A percentile compares a stretch with the other conserved stretches of the same genome.
Conservation (phyloP, 2,888 invertebrate genomes). For the Idaea aversata region DNA sequence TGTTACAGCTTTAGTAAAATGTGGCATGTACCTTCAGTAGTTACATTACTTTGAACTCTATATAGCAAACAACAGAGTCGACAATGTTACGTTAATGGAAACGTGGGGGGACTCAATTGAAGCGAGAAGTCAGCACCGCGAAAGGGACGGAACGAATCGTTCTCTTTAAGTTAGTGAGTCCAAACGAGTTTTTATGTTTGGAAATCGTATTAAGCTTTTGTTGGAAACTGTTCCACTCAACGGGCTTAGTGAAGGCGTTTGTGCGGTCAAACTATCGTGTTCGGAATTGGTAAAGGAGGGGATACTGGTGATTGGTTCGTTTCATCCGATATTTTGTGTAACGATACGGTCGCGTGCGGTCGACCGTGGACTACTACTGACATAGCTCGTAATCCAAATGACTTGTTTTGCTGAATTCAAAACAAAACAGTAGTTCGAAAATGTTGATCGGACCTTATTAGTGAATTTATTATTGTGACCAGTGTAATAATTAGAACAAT, state of each 20-base stretch:
- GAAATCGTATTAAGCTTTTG: constrained; percentile 81
- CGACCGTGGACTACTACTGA: constrained; percentile 56
- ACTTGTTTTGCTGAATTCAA: constrained; percentile 10
- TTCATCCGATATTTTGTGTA: constrained; percentile 65
- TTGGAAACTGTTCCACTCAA: constrained; percentile 79
- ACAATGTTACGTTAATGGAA: constrained; percentile 32
- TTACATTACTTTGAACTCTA: constrained; percentile 34
- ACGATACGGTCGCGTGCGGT: constrained; percentile 67
- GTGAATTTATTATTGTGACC: constrained; percentile 20
- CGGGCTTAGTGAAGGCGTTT: constrained; percentile 77
- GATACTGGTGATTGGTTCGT: constrained; percentile 72
- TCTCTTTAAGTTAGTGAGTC: constrained; percentile 76
- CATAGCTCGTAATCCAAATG: constrained; percentile 9
- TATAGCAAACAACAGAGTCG: background rate
- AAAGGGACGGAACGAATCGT: constrained; percentile 69
- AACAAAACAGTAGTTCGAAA: constrained; percentile 30
- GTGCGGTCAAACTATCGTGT: constrained; percentile 77
- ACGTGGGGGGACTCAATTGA: constrained; percentile 64
- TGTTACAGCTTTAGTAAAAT: constrained; percentile 54
- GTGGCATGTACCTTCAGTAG: constrained; percentile 42
- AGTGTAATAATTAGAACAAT: constrained; percentile 23
- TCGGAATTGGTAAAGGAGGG: constrained; percentile 65
- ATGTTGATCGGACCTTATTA: constrained; percentile 30
- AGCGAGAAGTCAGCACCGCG: constrained; percentile 56
- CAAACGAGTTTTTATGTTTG: constrained; percentile 80